Percentiles rank a stretch among this genome's conserved stretches.
phyloP scores from a whole-genome alignment of 2,113 vertebrate genomes.

The Cebus imitator region DNA sequence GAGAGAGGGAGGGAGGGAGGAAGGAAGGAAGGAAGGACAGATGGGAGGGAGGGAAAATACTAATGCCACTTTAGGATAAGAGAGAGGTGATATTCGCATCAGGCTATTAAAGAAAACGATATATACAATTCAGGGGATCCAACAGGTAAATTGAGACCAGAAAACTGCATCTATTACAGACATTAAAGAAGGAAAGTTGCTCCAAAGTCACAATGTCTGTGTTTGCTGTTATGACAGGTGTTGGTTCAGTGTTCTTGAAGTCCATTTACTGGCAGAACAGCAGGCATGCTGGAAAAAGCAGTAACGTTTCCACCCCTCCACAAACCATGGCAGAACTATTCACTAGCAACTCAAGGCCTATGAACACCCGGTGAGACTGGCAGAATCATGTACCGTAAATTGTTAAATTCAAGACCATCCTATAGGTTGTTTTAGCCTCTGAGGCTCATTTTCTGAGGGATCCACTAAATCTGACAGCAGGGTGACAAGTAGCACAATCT shows the following conservation, averaged over 20 bases:
- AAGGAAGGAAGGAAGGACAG: no score
- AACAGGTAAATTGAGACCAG: neutral
- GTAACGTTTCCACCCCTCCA: neutral
- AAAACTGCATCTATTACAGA: neutral
- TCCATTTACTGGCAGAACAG: neutral
- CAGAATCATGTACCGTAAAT: neutral
- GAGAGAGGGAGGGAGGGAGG: no score
- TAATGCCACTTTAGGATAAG: neutral
- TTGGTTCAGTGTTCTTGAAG: neutral
- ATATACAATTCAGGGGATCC: neutral
- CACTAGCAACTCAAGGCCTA: neutral
- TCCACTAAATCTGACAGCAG: conserved; percentile 39
- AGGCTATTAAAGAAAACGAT: neutral
- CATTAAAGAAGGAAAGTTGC: neutral
- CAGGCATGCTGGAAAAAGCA: neutral
- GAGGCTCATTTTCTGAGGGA: neutral
- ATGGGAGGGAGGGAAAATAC: neutral
- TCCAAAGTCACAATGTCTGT: neutral
- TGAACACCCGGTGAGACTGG: neutral
- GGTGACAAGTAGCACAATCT: conserved; percentile 33
- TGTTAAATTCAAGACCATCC: neutral
- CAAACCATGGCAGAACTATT: neutral
- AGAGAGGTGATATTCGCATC: neutral
- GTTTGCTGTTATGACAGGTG: neutral
- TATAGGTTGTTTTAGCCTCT: neutral